Evolutionary conservation across 2,113 vertebrate species (phyloP).

Genomic region (Phaethornis superciliosus): DNA sequence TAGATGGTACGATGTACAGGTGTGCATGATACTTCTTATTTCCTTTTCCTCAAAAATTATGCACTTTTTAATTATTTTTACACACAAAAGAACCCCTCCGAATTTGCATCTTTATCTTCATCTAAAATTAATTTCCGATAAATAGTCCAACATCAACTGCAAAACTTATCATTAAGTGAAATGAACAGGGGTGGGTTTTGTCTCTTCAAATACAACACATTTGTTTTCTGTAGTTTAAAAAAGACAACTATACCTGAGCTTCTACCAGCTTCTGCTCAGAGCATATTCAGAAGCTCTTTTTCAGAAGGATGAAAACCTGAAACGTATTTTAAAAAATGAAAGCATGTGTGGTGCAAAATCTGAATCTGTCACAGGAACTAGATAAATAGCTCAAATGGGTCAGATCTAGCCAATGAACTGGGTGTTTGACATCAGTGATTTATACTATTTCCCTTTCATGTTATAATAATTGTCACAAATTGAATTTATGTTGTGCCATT

Average conservation of each 20-base stretch:
- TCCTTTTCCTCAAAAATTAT: neutral
- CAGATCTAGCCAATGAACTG: conserved; percentile 57
- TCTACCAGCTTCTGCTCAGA: neutral
- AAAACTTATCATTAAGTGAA: neutral
- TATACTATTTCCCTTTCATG: conserved; percentile 71
- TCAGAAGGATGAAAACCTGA: conserved; percentile 38
- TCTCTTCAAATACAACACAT: neutral
- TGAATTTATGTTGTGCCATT: conserved; percentile 73
- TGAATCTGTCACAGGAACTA: conserved; percentile 39
- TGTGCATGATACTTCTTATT: neutral
- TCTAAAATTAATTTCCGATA: neutral
- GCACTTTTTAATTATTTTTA: neutral
- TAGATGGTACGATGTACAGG: neutral
- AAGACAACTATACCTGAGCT: neutral
- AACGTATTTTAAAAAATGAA: conserved; percentile 48
- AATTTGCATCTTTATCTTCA: neutral
- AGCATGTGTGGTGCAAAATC: conserved; percentile 43
- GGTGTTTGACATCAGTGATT: conserved; percentile 61
- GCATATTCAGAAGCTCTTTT: conserved; percentile 47
- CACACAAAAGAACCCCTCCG: accelerated
- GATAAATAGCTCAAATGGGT: conserved; percentile 59
- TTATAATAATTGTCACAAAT: conserved; percentile 70
- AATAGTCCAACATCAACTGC: neutral
- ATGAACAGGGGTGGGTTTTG: neutral
- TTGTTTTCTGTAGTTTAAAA: neutral